phyloP scores from a whole-genome alignment of 2,888 invertebrate genomes.

The Vannuccia rotundouncinata region DNA sequence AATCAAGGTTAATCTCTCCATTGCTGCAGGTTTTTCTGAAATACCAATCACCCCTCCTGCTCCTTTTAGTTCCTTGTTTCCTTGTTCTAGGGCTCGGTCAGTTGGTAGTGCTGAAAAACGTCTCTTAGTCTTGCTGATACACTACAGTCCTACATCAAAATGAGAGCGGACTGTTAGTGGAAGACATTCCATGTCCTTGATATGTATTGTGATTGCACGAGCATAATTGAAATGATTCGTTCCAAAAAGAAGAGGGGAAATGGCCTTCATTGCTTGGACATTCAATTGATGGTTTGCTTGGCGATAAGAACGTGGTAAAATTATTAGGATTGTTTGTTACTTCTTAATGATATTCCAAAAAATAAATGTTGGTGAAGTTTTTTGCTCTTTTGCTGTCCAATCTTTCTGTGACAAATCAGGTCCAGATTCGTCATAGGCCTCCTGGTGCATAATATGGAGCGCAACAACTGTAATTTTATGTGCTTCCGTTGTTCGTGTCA shows the following conservation, averaged over 20 bases:
- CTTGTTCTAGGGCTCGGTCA: conserved; percentile 21
- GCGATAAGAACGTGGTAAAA: conserved; percentile 21
- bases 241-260: conserved; percentile 25
- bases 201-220: conserved; percentile 23
- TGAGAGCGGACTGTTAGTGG: conserved; percentile 14
- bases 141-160: conserved; percentile 1
- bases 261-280: conserved; percentile 24
- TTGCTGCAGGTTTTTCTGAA: conserved; percentile 7
- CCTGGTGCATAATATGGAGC: no score
- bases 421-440: background rate
- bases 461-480: no score
- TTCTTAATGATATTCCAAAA: conserved; percentile 17
- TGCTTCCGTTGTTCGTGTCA: no score
- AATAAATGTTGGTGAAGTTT: conserved; percentile 18
- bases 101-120: conserved; percentile 19
- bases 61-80: conserved; percentile 18
- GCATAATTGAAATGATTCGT: conserved; percentile 11
- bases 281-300: conserved; percentile 21
- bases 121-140: conserved; percentile 16
- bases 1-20: conserved; percentile 20
- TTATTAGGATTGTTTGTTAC: conserved; percentile 18
- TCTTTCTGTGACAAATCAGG: background rate
- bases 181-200: conserved; percentile 5
- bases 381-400: conserved; percentile 5
- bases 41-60: conserved; percentile 26